A percentile compares a stretch with the other conserved stretches of the same genome.
Evolutionary conservation across 2,113 vertebrate genomes (phyloP).

Genomic region (Sminthopsis crassicaudata): DNA sequence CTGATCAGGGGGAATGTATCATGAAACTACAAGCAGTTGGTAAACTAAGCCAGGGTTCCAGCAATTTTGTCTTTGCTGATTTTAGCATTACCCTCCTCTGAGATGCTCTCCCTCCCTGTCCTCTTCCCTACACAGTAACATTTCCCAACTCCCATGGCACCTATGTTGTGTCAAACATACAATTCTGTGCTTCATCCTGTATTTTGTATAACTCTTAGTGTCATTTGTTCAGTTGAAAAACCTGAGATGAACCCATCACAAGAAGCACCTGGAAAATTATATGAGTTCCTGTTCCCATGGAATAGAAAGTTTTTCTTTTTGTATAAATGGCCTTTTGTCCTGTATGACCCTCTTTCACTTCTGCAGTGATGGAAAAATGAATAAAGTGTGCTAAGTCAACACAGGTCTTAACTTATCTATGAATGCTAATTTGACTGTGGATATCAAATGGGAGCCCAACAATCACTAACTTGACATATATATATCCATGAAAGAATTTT

Average conservation of each 20-base stretch:
- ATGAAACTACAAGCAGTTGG: background rate
- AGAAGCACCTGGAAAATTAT: background rate
- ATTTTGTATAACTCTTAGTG: background rate
- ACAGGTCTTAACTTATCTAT: background rate
- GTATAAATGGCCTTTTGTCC: too few species aligned
- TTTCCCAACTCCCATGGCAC: background rate
- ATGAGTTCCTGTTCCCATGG: background rate
- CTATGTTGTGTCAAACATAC: background rate
- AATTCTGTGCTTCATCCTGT: background rate
- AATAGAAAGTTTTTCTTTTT: too few species aligned
- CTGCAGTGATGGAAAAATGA: background rate
- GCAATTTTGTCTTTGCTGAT: background rate
- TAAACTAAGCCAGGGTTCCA: background rate
- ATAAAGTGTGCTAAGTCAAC: background rate
- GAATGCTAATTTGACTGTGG: background rate
- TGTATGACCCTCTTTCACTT: background rate
- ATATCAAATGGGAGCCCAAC: background rate
- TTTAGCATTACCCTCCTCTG: background rate
- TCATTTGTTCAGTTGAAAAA: background rate
- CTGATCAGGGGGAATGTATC: background rate
- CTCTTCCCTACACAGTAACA: background rate
- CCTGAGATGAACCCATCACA: background rate
- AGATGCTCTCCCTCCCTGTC: background rate
- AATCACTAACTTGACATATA: background rate
- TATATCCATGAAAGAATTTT: background rate